Evolutionary conservation across 2,797 vertebrate species (phyloP).

Genomic region (Galagoides demidoff): DNA sequence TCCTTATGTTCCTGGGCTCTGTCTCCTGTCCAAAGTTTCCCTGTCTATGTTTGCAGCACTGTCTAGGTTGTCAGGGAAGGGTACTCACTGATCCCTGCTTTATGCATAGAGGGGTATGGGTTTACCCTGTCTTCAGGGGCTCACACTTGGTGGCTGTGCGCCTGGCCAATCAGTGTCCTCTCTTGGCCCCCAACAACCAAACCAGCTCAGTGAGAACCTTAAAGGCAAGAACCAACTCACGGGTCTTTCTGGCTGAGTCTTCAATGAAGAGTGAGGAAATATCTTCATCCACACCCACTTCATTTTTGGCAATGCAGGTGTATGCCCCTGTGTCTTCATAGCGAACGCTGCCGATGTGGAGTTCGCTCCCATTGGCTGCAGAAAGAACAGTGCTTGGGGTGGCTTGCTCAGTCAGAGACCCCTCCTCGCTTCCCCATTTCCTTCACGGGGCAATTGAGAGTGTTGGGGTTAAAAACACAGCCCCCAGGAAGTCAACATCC

Average conservation of each 20-base stretch:
- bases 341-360: conserved; percentile 94
- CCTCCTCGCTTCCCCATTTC: not conserved
- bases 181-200: too few relatives aligned
- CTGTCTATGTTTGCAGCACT: not conserved
- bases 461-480: not conserved
- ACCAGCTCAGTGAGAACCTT: not conserved
- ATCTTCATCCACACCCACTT: conserved; percentile 97
- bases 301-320: conserved; percentile 98
- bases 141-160: not conserved
- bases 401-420: not conserved
- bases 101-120: not conserved
- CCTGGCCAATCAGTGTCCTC: not conserved
- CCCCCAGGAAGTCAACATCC: not conserved
- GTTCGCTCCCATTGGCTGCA: conserved; percentile 93
- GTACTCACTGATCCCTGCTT: not conserved
- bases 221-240: conserved; percentile 86
- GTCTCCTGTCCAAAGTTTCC: not conserved
- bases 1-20: not conserved
- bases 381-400: not conserved
- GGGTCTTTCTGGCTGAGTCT: conserved; percentile 96
- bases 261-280: conserved; percentile 98
- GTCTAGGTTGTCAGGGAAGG: not conserved
- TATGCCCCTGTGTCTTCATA: conserved; percentile 99
- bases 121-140: not conserved
- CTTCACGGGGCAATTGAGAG: not conserved